Evolutionary conservation across 2,888 invertebrate species (phyloP).

Genomic region (Lampropteryx suffumata): DNA sequence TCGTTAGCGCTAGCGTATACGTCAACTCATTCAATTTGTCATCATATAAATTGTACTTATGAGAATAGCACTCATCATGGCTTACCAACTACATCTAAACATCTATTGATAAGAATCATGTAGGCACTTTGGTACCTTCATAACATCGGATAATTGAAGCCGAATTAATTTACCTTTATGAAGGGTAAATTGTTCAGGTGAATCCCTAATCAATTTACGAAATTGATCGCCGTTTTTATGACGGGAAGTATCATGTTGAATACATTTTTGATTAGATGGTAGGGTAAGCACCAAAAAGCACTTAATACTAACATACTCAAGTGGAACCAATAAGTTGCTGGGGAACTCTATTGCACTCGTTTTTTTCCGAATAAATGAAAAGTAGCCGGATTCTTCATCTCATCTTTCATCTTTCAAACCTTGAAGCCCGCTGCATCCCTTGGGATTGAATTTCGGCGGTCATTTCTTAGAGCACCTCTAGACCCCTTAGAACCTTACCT

Average conservation of each 20-base stretch:
- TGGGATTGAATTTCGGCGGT: no score
- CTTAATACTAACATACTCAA: no score
- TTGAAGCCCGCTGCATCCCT: no score
- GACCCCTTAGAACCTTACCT: no score
- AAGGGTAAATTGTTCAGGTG: constrained; percentile 73
- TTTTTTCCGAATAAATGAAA: no score
- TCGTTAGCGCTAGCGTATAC: no score
- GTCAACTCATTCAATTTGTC: no score
- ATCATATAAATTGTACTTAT: background rate
- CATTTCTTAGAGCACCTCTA: no score
- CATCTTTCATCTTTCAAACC: no score
- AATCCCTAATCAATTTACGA: constrained; percentile 76
- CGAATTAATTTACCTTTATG: constrained; percentile 71
- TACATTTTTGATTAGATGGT: constrained; percentile 30
- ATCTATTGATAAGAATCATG: constrained; percentile 41
- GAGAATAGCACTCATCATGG: constrained; percentile 38
- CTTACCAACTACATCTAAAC: constrained; percentile 31
- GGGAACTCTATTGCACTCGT: no score
- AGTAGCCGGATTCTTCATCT: no score
- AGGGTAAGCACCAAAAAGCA: background rate
- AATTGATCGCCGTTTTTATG: constrained; percentile 62
- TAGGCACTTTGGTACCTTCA: constrained; percentile 30
- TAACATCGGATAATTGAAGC: constrained; percentile 56
- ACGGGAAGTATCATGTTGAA: constrained; percentile 26
- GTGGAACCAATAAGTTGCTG: no score